These are phyloP conservation scores for Polymixis lichenea DNA, from an alignment of 2,888 invertebrate genomes.

Conservation along the genomic window DNA sequence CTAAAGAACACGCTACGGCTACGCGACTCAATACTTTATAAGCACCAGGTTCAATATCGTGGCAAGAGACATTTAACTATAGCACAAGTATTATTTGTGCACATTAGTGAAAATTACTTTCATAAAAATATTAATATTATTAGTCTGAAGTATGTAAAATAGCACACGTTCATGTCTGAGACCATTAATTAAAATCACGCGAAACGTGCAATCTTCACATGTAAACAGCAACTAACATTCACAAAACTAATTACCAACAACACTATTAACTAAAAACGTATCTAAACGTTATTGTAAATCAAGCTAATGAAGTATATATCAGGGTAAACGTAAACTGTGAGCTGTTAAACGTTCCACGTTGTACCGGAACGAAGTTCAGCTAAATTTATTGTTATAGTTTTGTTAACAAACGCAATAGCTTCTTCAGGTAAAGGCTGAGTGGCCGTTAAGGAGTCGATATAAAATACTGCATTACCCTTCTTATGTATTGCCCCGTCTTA, in stretches of 20 bases:
- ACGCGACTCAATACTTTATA: conserved; percentile 3
- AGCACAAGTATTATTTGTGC: conserved; percentile 1
- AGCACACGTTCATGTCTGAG: conserved; percentile 12
- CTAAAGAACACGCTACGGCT: background rate
- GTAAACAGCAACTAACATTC: conserved; percentile 41
- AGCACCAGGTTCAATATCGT: conserved; percentile 4
- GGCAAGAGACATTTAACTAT: background rate
- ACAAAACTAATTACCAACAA: conserved; percentile 57
- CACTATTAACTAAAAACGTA: conserved; percentile 60
- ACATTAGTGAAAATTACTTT: conserved; percentile 14
- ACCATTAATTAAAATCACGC: conserved; percentile 39
- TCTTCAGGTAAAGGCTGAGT: conserved; percentile 73
- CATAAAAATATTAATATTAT: conserved; percentile 27
- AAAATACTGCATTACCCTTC: conserved; percentile 75
- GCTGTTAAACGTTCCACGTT: conserved; percentile 79
- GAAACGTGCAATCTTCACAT: conserved; percentile 50
- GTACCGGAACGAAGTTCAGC: conserved; percentile 80
- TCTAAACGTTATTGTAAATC: conserved; percentile 66
- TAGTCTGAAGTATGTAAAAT: conserved; percentile 12
- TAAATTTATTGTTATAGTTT: conserved; percentile 86
- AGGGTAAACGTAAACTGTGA: conserved; percentile 77
- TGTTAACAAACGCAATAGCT: conserved; percentile 82
- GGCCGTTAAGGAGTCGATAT: conserved; percentile 78
- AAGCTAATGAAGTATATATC: conserved; percentile 76
- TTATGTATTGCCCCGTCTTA: conserved; percentile 70